These are phyloP conservation scores for Epiblema foenella DNA, from an alignment of 2,888 invertebrate species.

Conservation along the genomic window DNA sequence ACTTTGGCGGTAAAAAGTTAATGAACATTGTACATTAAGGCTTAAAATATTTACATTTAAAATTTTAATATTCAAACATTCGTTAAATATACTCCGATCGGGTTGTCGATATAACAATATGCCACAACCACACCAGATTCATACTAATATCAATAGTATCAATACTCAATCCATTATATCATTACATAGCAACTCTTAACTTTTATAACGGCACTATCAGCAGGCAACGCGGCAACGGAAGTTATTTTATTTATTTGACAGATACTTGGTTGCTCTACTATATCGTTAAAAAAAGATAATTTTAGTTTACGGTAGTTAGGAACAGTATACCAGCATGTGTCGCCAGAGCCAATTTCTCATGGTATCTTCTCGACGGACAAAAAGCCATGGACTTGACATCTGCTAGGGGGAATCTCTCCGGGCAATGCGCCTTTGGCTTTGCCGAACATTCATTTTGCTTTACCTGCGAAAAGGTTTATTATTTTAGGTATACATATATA, in stretches of 20 bases:
- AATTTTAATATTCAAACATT: constrained; percentile 1
- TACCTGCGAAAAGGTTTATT: constrained; percentile 15
- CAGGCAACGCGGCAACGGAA: not conserved
- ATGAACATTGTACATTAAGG: constrained; percentile 16
- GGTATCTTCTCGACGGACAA: constrained; percentile 60
- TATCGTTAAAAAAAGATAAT: not conserved
- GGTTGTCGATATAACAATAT: not conserved
- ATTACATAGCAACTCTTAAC: not conserved
- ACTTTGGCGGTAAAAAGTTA: too few species aligned
- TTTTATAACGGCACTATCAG: not conserved
- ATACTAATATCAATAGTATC: not conserved
- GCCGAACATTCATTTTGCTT: constrained; percentile 49
- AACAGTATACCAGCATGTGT: constrained; percentile 71
- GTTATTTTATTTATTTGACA: not conserved
- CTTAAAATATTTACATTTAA: constrained; percentile 10
- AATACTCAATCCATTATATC: not conserved
- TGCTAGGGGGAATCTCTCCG: constrained; percentile 71
- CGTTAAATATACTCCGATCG: not conserved
- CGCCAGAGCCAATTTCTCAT: constrained; percentile 66
- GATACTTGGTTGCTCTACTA: too few species aligned
- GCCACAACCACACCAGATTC: not conserved
- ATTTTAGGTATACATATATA: not conserved
- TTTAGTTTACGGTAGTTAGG: constrained; percentile 53
- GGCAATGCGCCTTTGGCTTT: constrained; percentile 53
- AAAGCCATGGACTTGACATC: constrained; percentile 68